Conservation (phyloP, 30 jellyfish, hydroid and myxozoan species). For the Turritopsis rubra region DNA sequence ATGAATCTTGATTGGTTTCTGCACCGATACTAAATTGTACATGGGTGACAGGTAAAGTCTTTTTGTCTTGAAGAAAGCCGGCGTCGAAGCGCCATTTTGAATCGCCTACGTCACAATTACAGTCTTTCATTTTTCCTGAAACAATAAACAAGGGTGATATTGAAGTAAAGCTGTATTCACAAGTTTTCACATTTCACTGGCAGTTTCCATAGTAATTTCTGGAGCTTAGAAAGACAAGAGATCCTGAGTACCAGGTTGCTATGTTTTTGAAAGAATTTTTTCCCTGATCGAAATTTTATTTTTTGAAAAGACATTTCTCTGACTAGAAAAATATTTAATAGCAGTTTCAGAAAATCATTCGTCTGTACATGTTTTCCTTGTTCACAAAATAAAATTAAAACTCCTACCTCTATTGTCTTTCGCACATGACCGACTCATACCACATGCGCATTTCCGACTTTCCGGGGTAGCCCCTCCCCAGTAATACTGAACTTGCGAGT, state of each 20-base stretch:
- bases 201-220: too few relatives aligned
- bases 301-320: too few relatives aligned
- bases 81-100: constrained; percentile 72
- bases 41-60: constrained; percentile 73
- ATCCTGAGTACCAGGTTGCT: too few relatives aligned
- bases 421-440: constrained; percentile 77
- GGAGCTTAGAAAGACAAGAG: too few relatives aligned
- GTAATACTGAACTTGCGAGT: constrained; percentile 58
- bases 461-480: constrained; percentile 99
- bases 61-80: constrained; percentile 74
- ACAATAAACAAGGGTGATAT: too few relatives aligned
- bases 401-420: constrained; percentile 29
- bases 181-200: too few relatives aligned
- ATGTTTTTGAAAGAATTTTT: too few relatives aligned
- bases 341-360: too few relatives aligned
- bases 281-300: too few relatives aligned
- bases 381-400: not conserved
- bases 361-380: not conserved
- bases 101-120: constrained; percentile 95
- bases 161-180: too few relatives aligned
- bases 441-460: constrained; percentile 79
- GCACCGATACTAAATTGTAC: constrained; percentile 64
- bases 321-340: too few relatives aligned
- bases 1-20: constrained; percentile 54
- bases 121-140: constrained; percentile 70